phyloP scores from a whole-genome alignment of 1,140 invertebrate species.

The Akabosia matsudoensis region DNA sequence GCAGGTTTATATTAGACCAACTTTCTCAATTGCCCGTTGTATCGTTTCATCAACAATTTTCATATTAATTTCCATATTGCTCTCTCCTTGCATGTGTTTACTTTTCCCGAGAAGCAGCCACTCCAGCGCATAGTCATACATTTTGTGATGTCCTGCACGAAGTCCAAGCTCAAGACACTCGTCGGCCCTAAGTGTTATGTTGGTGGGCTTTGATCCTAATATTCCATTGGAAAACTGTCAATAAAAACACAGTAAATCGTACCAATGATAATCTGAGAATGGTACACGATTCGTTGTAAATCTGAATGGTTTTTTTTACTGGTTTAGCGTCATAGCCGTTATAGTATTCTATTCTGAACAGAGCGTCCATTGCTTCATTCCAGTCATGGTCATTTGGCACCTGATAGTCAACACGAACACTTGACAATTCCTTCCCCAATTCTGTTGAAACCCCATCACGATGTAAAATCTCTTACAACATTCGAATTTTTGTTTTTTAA shows the following conservation, averaged over 20 bases:
- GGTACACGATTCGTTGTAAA: no score
- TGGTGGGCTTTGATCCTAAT: not conserved
- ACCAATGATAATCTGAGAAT: no score
- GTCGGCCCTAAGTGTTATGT: not conserved
- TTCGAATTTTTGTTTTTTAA: not conserved
- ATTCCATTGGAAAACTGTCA: not conserved
- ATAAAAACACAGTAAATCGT: no score
- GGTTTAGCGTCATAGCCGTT: not conserved
- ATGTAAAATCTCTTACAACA: not conserved
- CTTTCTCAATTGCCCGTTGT: not conserved
- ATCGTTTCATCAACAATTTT: not conserved
- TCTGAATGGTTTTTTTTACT: no score
- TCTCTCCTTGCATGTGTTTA: not conserved
- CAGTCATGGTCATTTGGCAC: not conserved
- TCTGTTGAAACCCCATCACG: no score
- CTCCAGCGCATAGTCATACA: not conserved
- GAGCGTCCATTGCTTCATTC: not conserved
- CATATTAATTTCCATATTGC: not conserved
- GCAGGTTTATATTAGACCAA: no score
- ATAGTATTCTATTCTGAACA: not conserved
- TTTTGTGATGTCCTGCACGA: not conserved
- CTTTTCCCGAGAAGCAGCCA: not conserved
- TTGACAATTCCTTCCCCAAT: not conserved
- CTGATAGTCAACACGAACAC: not conserved
- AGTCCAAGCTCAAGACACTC: not conserved